Base-by-base conservation (phyloP, 2,888 invertebrate species). In the Chromoteleia sp. region DNA sequence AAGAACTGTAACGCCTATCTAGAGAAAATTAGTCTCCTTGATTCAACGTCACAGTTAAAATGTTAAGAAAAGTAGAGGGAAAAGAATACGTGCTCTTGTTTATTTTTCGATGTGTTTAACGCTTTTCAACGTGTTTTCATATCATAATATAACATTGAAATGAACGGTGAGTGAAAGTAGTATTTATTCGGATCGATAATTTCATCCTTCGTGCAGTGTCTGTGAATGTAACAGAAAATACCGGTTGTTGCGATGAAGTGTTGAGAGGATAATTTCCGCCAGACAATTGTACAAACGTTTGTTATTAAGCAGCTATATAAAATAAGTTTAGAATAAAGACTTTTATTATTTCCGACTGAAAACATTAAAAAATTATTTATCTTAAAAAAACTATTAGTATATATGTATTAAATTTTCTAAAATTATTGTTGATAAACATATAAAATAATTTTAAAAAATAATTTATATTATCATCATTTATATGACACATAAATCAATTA, bases 111-210 rank as follows among this genome's bases (percentile, higher is more conserved):
- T 54, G 10, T 1, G 5, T 54, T 3, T 36, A 2, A 33, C 29
- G 29, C 6, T 33, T 54, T 30, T 17, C 1, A 54, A 33, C 10
- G 17, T 10, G 54, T 54, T 54, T 17, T 41, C n/a, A 17, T 45
- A 79, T 73, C 61, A 19, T 61, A 19, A 43, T 50, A 63, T 14
- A 10, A 30, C 21, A 21, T 61, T 58, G 36, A 30, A 58, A 50
- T 43, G 71, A 75, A 56, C 8, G 63, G 73, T 59, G 68, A 68
- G 73, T 70, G 67, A 30, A 58, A 76, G 14, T 63, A 50, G 12
- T 4, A 19, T 48, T 63, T 50, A 63, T 50, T 19, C 17, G 19
- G 19, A 63, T 63, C 63, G n/a, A 63, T 63, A 63, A 63, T 48
- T 48, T 36, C 36, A 50, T 36, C 21, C 12, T 50, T 48, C 21